Evolutionary conservation across 1,140 invertebrate species (phyloP), one percentile per base, ranked within the genome.

Genomic region (Magallana ariakensis): DNA sequence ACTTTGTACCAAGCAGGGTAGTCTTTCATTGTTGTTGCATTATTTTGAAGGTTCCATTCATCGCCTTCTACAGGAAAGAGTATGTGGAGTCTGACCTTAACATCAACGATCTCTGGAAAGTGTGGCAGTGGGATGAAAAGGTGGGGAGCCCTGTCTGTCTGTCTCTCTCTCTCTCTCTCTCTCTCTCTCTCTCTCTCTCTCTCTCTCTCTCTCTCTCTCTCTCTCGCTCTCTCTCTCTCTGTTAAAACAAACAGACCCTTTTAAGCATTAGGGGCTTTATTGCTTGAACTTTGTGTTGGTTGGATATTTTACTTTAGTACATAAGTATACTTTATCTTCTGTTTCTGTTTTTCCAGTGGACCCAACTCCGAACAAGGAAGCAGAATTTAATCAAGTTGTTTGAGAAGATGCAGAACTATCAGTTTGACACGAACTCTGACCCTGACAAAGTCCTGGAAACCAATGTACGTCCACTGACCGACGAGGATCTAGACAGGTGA

Each of bases 31-130:
- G 60, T 46, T 60, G n/a, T 13, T 60, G 11, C n/a, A n/a, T 13
- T 60, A 15, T 85, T 75, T 80, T 92, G 56, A 91, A 96, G 94
- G 98, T 99, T 46, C 98, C 99, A 0, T 99, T 99, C 93, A 99
- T 99, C 91, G 98, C 98, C 0, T 99, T 99, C 94, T 99, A 99
- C 92, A 96, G 99, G 46, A 99, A 99, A 95, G 99, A 99, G 94
- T 99, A 99, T 93, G 98, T 99, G 0, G 96, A 98, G 91, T 98
- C 98, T 0, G 98, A 99, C 91, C 94, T 99, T 11, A 98, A 97
- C 86, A 98, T 99, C 26, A 98, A 98, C 92, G 99, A 99, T 94
- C 94, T 99, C 1, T 99, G 99, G 99, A 98, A 97, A 93, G 97
- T 99, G 1, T 99, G 99, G 94, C 97, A 98, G 91, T 98, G 96